Conservation (phyloP, 1,140 invertebrate species). For the Thereuonema tuberculata region DNA sequence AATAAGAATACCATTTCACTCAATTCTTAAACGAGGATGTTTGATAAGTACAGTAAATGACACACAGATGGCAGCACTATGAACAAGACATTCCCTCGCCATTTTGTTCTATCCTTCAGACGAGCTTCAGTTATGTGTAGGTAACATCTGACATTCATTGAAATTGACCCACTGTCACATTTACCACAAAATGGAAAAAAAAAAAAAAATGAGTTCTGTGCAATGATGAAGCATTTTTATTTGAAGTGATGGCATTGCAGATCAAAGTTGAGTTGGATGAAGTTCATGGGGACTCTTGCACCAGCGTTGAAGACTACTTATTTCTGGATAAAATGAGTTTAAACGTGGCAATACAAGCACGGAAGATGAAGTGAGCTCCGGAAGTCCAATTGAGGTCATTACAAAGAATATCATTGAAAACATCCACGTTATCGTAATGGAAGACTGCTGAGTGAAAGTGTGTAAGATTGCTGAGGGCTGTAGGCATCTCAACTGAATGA, state of each 20-base stretch:
- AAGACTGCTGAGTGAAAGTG: background rate
- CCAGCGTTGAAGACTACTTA: too few relatives aligned
- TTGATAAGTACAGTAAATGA: too few relatives aligned
- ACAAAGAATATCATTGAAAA: background rate
- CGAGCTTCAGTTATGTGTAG: too few relatives aligned
- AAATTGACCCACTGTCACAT: background rate
- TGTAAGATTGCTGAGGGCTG: background rate
- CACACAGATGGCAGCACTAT: too few relatives aligned
- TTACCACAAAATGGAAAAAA: background rate
- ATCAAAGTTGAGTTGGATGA: background rate
- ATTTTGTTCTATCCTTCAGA: too few relatives aligned
- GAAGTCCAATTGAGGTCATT: background rate
- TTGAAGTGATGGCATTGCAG: background rate
- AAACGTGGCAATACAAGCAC: background rate
- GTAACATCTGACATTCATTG: too few relatives aligned
- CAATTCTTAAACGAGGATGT: too few relatives aligned
- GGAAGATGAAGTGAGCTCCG: background rate
- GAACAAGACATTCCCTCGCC: too few relatives aligned
- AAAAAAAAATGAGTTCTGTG: background rate
- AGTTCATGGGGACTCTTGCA: background rate
- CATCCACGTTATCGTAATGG: background rate
- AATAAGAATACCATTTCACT: too few relatives aligned
- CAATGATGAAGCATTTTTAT: background rate
- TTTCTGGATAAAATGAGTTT: background rate
- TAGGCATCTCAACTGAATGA: background rate